Conservation (phyloP, 2,888 invertebrate species). For the Nephrotoma flavescens region DNA sequence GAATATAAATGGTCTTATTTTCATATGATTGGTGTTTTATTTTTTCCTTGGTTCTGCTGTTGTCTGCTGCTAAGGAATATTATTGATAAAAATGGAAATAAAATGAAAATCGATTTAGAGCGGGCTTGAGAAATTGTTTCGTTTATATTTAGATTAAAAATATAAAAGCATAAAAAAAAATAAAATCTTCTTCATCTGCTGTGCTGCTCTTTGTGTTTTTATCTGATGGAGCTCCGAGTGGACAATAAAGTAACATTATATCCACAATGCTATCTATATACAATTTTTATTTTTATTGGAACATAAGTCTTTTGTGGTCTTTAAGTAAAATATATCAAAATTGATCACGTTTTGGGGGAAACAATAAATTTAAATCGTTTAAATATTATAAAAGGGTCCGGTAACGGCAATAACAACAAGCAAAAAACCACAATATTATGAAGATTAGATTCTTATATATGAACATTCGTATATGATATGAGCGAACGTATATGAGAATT, state of each 20-base stretch:
- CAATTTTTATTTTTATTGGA: neutral
- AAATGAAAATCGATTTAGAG: neutral
- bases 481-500: neutral
- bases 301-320: neutral
- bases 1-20: neutral
- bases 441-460: neutral
- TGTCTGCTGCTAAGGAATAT: neutral
- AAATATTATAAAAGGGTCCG: neutral
- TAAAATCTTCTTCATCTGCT: neutral
- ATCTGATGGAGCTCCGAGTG: neutral
- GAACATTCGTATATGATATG: neutral
- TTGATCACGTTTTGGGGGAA: neutral
- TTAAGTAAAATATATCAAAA: neutral
- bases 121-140: neutral
- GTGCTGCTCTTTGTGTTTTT: neutral
- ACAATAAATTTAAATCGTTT: neutral
- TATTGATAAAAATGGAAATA: neutral
- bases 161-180: neutral
- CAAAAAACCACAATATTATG: neutral
- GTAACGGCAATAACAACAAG: neutral
- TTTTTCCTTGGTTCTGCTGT: neutral
- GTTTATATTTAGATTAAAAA: neutral
- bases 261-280: neutral
- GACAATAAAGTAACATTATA: neutral
- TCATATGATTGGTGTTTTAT: neutral